Evolutionary conservation across 2,888 invertebrate species (phyloP), one percentile per base, ranked within the genome.

Genomic region (Leuctra nigra): DNA sequence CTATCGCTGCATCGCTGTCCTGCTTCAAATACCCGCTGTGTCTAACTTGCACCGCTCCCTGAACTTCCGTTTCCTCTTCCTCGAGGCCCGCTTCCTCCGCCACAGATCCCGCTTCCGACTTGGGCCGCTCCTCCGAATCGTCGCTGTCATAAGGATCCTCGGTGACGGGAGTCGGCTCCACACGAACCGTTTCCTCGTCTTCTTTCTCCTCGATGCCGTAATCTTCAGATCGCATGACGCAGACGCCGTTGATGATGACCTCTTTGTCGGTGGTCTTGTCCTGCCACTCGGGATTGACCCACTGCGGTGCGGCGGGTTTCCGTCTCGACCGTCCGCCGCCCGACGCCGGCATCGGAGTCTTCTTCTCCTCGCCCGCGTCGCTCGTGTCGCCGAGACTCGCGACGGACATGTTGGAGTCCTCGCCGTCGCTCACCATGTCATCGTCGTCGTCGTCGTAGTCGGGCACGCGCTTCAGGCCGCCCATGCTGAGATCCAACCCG

Each of bases 251-350:
- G 66, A 93, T 92, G 67, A 93, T 92, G 23, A 91, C 90, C 35
- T 70, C 69, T 46, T 68, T 66, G 41, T 56, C 56, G 13, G 52
- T 29, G 25, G 52, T 41, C 53, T 76, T 76, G 68, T 87, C 88
- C 68, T 88, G 88, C 89, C 90, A 90, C 66, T 91, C 91, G 6
- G 96, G 96, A 72, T 95, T 95, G 3, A 96, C 93, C 93, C 96
- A 95, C 73, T 97, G 95, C 1, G 97, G 96, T 54, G 95, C 94
- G 1, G 93, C 94, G 1, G 95, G 93, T 76, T 97, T 97, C 67
- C 96, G 81, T 61, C 93, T 76, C 56, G 86, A 89, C 46, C 82
- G 79, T 66, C 84, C 71, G 6, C 68, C 63, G 61, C 63, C 48
- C 55, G 61, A 55, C 59, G 59, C 22, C 18, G 58, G 52, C 52